Evolutionary conservation across 2,888 invertebrate genomes (phyloP).

Genomic region (Acrobasis suavella): DNA sequence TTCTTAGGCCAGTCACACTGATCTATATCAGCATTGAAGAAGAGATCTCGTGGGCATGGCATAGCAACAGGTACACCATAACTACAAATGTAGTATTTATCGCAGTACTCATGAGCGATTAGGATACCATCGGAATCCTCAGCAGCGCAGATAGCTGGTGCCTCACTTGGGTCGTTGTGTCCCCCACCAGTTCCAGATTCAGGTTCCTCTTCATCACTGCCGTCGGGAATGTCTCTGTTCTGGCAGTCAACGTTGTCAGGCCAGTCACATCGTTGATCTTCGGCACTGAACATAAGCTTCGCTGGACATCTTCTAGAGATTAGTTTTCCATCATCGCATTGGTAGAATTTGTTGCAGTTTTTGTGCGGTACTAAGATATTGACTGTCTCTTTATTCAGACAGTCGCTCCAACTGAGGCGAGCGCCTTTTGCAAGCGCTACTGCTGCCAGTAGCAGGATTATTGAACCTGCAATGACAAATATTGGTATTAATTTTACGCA

Average conservation of each 20-base stretch:
- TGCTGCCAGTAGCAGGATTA: constrained; percentile 31
- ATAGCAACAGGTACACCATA: constrained; percentile 39
- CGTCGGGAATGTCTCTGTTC: constrained; percentile 10
- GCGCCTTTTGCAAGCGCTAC: constrained; percentile 24
- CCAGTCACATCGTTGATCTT: constrained; percentile 43
- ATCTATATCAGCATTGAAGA: constrained; percentile 42
- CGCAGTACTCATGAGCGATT: constrained; percentile 42
- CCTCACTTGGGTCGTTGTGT: constrained; percentile 36
- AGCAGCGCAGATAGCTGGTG: constrained; percentile 40
- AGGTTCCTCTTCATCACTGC: constrained; percentile 21
- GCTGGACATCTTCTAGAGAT: constrained; percentile 39
- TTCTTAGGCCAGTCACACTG: constrained; percentile 50
- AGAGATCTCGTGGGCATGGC: constrained; percentile 39
- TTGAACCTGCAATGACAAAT: constrained; percentile 27
- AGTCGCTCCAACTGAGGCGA: constrained; percentile 22
- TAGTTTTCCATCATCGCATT: constrained; percentile 43
- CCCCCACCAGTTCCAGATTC: constrained; percentile 25
- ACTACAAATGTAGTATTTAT: constrained; percentile 33
- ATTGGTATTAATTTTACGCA: not conserved
- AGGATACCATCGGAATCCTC: constrained; percentile 41
- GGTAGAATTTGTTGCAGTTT: constrained; percentile 45
- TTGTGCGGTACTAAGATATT: constrained; percentile 40
- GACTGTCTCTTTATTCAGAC: constrained; percentile 34
- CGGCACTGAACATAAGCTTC: constrained; percentile 40
- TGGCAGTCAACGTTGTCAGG: constrained; percentile 42